Evolutionary conservation across 2,113 vertebrate species (phyloP), one percentile per base, ranked within the genome.

Genomic region (Phodopus roborovskii): DNA sequence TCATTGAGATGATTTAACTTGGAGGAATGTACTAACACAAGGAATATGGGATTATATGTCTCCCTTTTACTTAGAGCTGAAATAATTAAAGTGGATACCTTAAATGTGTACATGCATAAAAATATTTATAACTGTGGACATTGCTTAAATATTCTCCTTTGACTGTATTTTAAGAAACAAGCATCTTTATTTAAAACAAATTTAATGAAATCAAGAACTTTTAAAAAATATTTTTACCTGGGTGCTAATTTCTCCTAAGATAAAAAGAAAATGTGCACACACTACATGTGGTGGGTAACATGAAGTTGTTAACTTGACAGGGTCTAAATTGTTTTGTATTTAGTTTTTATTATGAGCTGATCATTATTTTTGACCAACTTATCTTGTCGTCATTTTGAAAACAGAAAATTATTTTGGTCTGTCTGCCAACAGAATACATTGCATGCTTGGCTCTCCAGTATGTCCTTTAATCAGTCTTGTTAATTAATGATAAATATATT

Each of bases 401-500:
- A 66, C 9, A 81, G 39, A 42, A 88, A 86, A 30, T 17, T 92
- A 26, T 70, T 36, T 71, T 48, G 39, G 78, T 83, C 8, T 77
- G 2, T 62, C 19, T 89, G 48, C 7, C 78, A 87, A 83, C 16
- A 6, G 9, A 90, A 82, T 39, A 73, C 2, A 86, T 60, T 2
- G 66, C 10, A 82, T 1, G 90, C 39, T 56, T 90, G 68, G 7
- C 82, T 90, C 90, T 86, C 42, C 77, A 71, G 60, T 70, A 74
- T 77, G 22, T 8, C 17, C 13, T 90, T 93, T 90, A 74, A 71
- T 97, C 87, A 92, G 90, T 94, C 81, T 90, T 82, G 30, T 86
- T 97, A 96, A 93, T 96, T 96, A 97, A 91, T 24, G 64, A 71
- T 62, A 95, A 82, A 62, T 74, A 79, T 75, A 94, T 95, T 81